Evolutionary conservation across 2,113 vertebrate species (phyloP), one percentile per base, ranked within the genome.

Genomic region (Muntiacus muntjak): DNA sequence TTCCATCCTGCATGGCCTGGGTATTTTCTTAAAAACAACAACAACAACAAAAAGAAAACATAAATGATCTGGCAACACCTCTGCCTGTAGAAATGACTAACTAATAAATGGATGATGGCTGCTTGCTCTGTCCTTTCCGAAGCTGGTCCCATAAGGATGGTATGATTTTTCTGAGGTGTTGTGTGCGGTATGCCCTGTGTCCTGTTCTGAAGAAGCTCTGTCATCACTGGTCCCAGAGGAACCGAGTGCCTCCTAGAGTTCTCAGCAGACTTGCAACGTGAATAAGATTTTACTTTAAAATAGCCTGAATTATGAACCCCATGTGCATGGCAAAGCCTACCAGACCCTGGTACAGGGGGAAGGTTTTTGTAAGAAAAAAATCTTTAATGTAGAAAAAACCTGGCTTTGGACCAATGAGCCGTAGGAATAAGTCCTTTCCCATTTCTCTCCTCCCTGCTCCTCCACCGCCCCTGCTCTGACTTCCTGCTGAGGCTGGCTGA

Each of bases 211-310:
- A 96, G 97, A 91, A 82, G 71, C 40, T 12, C 54, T 74, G 50
- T 26, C 91, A 95, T 92, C 84, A 88, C 16, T 86, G 45, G 96
- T 21, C 87, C 58, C 58, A 91, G 0, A 1, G 40, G 79, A 60
- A 78, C 94, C 54, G 64, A 23, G 36, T 93, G 43, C 33, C 45
- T 95, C 55, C 95, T 1, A 95, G 96, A 95, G 98, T 86, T 50
- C 86, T 89, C 67, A 95, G 33, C 54, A 98, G 90, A 81, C 43
- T 97, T 98, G 96, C 94, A 97, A 54, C 19, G 21, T 79, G 55
- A 98, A 95, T 87, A 96, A 96, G 96, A 98, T 87, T 97, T 98
- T 96, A 96, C 15, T 14, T n/a, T 23, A 97, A 83, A 88, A 98
- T 26, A 86, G 85, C 47, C 76, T 98, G 74, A 30, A 62, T 97